phyloP scores from a whole-genome alignment of 2,113 vertebrate species.

The Orientallactaga bullata region DNA sequence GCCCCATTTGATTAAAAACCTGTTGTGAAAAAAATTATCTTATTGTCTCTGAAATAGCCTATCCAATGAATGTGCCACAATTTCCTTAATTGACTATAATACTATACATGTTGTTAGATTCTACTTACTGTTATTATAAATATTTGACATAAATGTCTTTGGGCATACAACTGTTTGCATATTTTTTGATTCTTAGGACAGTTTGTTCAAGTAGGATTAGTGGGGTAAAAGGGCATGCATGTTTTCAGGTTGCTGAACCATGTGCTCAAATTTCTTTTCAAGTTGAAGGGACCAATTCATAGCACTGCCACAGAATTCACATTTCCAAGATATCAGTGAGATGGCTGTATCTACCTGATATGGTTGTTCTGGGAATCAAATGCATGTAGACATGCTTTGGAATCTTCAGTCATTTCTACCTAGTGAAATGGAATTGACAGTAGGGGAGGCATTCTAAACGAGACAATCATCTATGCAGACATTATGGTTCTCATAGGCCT shows the following conservation, averaged over 20 bases:
- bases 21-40: constrained; percentile 8
- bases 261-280: constrained; percentile 13
- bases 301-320: not conserved
- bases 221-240: not conserved
- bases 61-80: not conserved
- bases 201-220: not conserved
- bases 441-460: not conserved
- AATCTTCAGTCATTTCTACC: constrained; percentile 36
- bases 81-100: not conserved
- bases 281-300: not conserved
- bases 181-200: not conserved
- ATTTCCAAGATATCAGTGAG: not conserved
- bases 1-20: not conserved
- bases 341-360: not conserved
- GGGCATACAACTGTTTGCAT: not conserved
- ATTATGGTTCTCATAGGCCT: not conserved
- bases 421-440: not conserved
- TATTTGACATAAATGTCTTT: constrained; percentile 1
- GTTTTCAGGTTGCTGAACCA: not conserved
- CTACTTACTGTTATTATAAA: not conserved
- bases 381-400: not conserved
- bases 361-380: not conserved
- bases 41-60: not conserved
- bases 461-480: not conserved
- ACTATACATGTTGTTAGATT: not conserved